Evolutionary conservation across 2,888 invertebrate species (phyloP), one percentile per base, ranked within the genome.

Genomic region (Chesias legatella): DNA sequence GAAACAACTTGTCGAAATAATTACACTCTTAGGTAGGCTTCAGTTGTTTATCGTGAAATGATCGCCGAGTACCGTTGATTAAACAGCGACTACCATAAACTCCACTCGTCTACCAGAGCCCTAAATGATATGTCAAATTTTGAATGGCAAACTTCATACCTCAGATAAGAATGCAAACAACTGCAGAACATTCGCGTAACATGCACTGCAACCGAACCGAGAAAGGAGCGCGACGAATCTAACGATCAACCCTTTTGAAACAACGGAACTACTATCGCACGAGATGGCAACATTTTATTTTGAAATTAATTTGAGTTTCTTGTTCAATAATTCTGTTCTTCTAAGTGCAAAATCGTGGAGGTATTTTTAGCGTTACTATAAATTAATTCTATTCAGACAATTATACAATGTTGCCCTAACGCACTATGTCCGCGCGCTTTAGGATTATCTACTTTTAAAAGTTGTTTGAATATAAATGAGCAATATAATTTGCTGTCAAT

Each of bases 211-310:
- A 81, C 75, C 76, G 74, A 73, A 74, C 79, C 76, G 60, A 56
- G 61, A 59, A 43, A 38, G 63, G 63, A 63, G 71, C 68, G 70
- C 69, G 72, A 69, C 77, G 69, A 68, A 66, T 67, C 73, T 73
- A 77, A 77, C 71, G 80, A 89, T 89, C 89, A 89, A 89, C 89
- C 89, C 88, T 89, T 89, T 89, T 86, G 88, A 88, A 88, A 83
- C 72, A 66, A 79, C 73, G 73, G 72, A 68, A 70, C 71, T 71
- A 76, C 63, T 57, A 37, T 60, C 71, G 72, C 60, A 57, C 70
- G 69, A 42, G 48, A 63, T 74, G 68, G 67, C 78, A 78, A 73
- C 63, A 51, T 51, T 41, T 30, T 13, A 5, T 17, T 17, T 17
- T 17, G 5, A 17, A 17, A 17, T 17, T 21, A 28, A 22, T 20